Evolutionary conservation across 2,888 invertebrate genomes (phyloP), one percentile per base, ranked within the genome.

Genomic region (Nomada fabriciana): DNA sequence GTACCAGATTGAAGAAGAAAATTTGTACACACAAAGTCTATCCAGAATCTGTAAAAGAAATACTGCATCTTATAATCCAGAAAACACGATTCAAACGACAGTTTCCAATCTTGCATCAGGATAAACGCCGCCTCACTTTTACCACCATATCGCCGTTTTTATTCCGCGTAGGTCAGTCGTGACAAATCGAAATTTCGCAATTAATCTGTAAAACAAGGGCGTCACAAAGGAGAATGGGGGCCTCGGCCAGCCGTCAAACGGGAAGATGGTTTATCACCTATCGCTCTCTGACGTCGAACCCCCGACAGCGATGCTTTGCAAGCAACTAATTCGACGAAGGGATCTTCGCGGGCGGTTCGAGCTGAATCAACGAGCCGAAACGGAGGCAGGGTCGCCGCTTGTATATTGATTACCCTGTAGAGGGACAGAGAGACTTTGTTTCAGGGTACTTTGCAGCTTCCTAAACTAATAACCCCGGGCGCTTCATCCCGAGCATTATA

Each of bases 391-490:
- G 80, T 88, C 79, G 89, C 60, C 85, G 89, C 87, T 90, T 91
- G 91, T 91, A 91, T 92, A 92, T 92, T 91, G 92, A 92, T 92
- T 92, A 92, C 89, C 89, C 89, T 76, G 74, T 76, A 74, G 89
- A 86, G 86, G 70, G 83, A 84, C 80, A 81, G 86, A 83, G 88
- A 85, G 88, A 90, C 89, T 90, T 90, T 90, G 90, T 90, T 90
- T 88, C 90, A 74, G 77, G 88, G 88, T 90, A 90, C 90, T 90
- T 90, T 87, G 84, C 89, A 90, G 90, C 90, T 91, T 92, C 92
- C 91, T 92, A 90, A 91, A 90, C 92, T 91, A 92, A 92, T 92
- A 91, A 92, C 91, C 91, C 80, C 87, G 76, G 88, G 90, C 90
- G 86, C 82, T 87, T 89, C 88, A 87, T 89, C 88, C 79, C 76